phyloP scores from a whole-genome alignment of 2,113 vertebrate genomes.

The Hippocampus mohnikei region DNA sequence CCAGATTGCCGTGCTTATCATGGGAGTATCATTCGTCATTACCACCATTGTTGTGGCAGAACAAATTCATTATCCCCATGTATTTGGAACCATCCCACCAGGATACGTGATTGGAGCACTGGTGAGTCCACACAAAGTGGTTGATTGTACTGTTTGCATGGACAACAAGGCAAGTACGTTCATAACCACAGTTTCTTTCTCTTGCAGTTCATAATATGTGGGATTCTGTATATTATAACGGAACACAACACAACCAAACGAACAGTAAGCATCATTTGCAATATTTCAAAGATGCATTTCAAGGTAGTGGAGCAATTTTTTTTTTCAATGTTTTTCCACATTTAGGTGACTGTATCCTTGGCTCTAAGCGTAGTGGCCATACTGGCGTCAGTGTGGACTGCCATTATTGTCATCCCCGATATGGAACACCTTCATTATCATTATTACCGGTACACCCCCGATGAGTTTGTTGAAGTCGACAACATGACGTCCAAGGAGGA shows the following conservation, averaged over 20 bases:
- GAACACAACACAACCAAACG: constrained; percentile 68
- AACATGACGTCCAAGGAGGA: not conserved
- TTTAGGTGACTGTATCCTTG: constrained; percentile 65
- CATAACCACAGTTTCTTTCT: not conserved
- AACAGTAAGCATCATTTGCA: constrained; percentile 45
- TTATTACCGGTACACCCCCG: fast-evolving
- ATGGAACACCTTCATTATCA: fast-evolving
- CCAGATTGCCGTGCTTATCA: constrained; percentile 34
- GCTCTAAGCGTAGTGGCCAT: constrained; percentile 60
- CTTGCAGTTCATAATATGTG: constrained; percentile 58
- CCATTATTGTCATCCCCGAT: fast-evolving
- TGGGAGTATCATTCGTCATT: constrained; percentile 31
- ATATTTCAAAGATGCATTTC: not conserved
- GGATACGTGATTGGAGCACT: constrained; percentile 40
- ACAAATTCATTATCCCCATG: fast-evolving
- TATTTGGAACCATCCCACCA: fast-evolving
- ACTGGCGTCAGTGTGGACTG: constrained; percentile 18
- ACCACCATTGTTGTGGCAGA: not conserved
- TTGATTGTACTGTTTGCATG: not conserved
- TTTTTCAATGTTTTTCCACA: not conserved
- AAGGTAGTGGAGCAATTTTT: not conserved
- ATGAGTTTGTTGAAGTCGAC: not conserved
- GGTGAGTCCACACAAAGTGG: constrained; percentile 41
- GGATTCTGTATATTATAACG: constrained; percentile 62
- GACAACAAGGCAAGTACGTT: not conserved